Evolutionary conservation across 2,888 invertebrate species (phyloP).

Genomic region (Tetragnatha montana): DNA sequence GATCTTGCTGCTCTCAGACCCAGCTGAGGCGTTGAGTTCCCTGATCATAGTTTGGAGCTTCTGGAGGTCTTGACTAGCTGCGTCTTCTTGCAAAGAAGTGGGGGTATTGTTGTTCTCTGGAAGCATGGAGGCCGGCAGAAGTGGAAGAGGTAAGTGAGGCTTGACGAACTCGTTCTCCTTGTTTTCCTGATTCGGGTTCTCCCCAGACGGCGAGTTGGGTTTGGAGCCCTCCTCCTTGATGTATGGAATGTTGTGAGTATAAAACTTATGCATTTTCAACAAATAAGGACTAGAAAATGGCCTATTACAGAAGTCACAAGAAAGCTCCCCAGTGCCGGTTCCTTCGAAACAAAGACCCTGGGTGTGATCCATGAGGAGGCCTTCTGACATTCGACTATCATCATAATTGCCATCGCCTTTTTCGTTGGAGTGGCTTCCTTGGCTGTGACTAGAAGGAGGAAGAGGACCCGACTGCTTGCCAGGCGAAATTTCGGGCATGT

Average conservation of each 20-base stretch:
- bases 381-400: slow-evolving; percentile 55
- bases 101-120: slow-evolving; percentile 43
- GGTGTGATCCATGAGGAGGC: slow-evolving; percentile 54
- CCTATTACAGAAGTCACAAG: slow-evolving; percentile 76
- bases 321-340: slow-evolving; percentile 72
- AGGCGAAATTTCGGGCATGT: slow-evolving; percentile 70
- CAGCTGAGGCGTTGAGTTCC: slow-evolving; percentile 83
- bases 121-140: slow-evolving; percentile 57
- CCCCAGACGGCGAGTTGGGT: slow-evolving; percentile 63
- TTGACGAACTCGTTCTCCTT: slow-evolving; percentile 69
- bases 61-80: slow-evolving; percentile 88
- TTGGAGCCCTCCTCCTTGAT: slow-evolving; percentile 72
- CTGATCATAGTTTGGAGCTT: slow-evolving; percentile 93
- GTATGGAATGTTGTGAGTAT: slow-evolving; percentile 75
- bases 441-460: slow-evolving; percentile 58
- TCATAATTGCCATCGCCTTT: slow-evolving; percentile 62
- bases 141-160: slow-evolving; percentile 60
- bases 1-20: slow-evolving; percentile 71
- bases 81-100: slow-evolving; percentile 70
- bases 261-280: slow-evolving; percentile 77
- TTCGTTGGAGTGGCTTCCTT: slow-evolving; percentile 63
- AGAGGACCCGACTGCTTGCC: slow-evolving; percentile 45
- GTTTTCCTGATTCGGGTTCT: slow-evolving; percentile 58
- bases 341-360: slow-evolving; percentile 44
- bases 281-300: slow-evolving; percentile 76